phyloP scores from a whole-genome alignment of 1,140 invertebrate genomes.

The Plectrocnemia conspersa region DNA sequence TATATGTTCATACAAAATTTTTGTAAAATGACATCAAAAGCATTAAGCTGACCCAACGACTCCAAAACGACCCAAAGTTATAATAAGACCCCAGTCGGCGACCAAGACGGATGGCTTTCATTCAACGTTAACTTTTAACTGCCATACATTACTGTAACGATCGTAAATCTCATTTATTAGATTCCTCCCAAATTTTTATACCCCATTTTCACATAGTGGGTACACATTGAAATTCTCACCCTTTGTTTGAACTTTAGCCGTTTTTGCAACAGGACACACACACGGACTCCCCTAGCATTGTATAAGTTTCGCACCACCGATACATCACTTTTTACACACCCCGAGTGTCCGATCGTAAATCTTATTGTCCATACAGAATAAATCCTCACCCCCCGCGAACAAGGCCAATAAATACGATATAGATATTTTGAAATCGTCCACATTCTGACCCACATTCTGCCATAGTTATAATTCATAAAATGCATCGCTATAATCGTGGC shows the following conservation, averaged over 20 bases:
- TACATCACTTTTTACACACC: background rate
- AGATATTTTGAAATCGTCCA: background rate
- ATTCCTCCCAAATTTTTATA: conserved; percentile 22
- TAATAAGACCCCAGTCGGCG: too few species aligned
- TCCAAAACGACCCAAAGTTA: too few species aligned
- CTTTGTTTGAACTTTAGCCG: background rate
- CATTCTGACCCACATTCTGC: too few species aligned
- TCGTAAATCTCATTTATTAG: conserved; percentile 26
- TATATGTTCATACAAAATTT: too few species aligned
- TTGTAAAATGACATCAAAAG: too few species aligned
- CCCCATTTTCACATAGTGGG: conserved; percentile 19
- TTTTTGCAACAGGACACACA: background rate
- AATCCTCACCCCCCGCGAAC: background rate
- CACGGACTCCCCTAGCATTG: background rate
- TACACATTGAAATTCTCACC: conserved; percentile 18
- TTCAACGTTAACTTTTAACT: conserved; percentile 28
- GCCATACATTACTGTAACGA: conserved; percentile 12
- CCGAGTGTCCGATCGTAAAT: background rate
- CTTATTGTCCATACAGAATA: background rate
- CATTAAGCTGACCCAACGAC: too few species aligned
- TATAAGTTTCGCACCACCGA: background rate
- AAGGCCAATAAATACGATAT: background rate
- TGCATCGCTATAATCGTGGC: too few species aligned
- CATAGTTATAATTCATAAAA: too few species aligned
- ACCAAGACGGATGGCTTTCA: too few species aligned